Percentiles rank a stretch among this genome's conserved stretches.
These are phyloP conservation scores for Caenorhabditis inopinata DNA, from an alignment of 1,140 invertebrate genomes.

Conservation along the genomic window DNA sequence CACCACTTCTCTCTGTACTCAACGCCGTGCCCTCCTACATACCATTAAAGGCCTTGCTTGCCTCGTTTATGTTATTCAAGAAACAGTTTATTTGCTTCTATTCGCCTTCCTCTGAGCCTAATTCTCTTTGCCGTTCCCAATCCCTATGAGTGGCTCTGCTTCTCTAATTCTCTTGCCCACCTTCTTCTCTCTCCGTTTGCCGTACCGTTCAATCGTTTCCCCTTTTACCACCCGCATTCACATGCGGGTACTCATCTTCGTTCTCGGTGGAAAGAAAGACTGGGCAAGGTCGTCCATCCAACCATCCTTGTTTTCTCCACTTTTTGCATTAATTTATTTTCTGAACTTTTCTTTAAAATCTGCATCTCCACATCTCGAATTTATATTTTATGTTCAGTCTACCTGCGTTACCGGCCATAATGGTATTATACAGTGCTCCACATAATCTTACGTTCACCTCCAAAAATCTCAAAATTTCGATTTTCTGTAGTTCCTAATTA, in stretches of 20 bases:
- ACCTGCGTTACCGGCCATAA: too few species aligned
- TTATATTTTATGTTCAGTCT: too few species aligned
- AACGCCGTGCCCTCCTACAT: neutral
- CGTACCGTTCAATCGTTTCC: neutral
- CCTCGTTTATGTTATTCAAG: neutral
- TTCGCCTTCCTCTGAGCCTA: neutral
- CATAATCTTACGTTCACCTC: too few species aligned
- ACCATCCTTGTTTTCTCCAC: too few species aligned
- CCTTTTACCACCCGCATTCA: neutral
- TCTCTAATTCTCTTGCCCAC: neutral
- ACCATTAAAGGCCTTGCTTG: neutral
- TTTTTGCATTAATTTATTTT: too few species aligned
- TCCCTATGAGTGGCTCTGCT: neutral
- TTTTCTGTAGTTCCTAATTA: too few species aligned
- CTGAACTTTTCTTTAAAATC: too few species aligned
- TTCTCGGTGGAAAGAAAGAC: neutral
- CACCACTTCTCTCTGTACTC: neutral
- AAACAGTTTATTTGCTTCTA: conserved; percentile 31
- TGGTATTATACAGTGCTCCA: too few species aligned
- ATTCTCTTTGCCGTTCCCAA: neutral
- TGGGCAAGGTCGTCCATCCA: neutral
- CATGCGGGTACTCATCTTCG: conserved; percentile 12
- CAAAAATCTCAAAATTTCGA: too few species aligned
- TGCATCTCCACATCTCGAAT: too few species aligned
- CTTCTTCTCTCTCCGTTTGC: neutral